Base-by-base conservation (phyloP, 2,797 vertebrate species). In the Phoxinus dragarum region DNA sequence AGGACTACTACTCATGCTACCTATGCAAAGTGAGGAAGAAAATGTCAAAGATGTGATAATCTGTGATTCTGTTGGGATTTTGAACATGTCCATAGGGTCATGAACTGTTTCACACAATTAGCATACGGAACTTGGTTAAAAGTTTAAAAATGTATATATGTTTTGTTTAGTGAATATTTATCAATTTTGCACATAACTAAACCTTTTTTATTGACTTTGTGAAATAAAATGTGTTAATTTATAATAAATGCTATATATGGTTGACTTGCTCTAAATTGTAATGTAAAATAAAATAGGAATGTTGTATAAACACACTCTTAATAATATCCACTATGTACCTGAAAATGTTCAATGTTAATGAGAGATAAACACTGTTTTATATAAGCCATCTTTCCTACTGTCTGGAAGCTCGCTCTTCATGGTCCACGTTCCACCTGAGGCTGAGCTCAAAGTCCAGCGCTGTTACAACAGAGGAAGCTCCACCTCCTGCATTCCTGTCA, bases 151-250 rank as follows among this genome's bases (percentile, higher is more conserved):
- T 27, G 8, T 44, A 36, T 52, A 40, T 44, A 56, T 36, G 3
- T 68, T 71, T 59, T 79, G 34, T 71, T 21, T 21, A 81, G 52
- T 81, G 61, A 42, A 86, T 83, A 84, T 64, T 67, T 85, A 79
- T 84, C 72, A 17, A 52, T 72, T 23, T 44, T 87, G 44, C 86
- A 88, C 78, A 88, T 40, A 83, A 8, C 23, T 44, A 8, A 40
- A 56, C 34, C 4, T 4, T 75, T 73, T 81, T 81, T 31, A 44
- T 71, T 80, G 56, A 34, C 34, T 44, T 56, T 68, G 31, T 44
- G 21, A 59, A 59, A 61, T 10, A 5, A 69, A 59, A 69, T 7
- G 3, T 66, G 71, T 64, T 82, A 4, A 21, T 76, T 86, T 86
- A 71, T 64, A 76, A 31, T 10, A 19, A 38, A 66, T 42, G 21